A percentile compares a stretch with the other conserved stretches of the same genome.
phyloP scores from a whole-genome alignment of 2,888 invertebrate genomes.

The Bugulina stolonifera region DNA sequence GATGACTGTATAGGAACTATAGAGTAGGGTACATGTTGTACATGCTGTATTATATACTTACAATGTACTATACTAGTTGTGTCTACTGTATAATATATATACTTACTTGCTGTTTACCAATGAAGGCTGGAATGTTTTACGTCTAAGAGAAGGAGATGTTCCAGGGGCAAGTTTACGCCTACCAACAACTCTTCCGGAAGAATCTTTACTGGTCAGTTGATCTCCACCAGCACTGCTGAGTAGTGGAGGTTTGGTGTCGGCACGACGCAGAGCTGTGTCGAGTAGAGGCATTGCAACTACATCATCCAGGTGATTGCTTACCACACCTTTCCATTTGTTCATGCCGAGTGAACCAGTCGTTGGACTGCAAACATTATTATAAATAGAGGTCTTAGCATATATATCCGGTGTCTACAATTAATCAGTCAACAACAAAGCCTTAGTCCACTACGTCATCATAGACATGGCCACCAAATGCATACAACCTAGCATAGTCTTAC shows the following conservation, averaged over 20 bases:
- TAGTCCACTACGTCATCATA: too few species aligned
- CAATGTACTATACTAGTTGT: too few species aligned
- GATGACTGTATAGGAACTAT: too few species aligned
- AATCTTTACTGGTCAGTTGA: not conserved
- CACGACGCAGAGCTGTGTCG: too few species aligned
- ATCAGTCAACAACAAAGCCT: too few species aligned
- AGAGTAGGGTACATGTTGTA: too few species aligned
- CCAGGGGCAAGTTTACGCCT: conserved; percentile 20
- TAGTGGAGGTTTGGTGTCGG: not conserved
- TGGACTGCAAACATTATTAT: conserved; percentile 1
- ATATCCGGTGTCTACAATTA: too few species aligned
- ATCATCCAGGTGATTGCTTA: conserved; percentile 4
- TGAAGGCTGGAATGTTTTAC: conserved; percentile 11
- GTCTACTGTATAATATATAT: not conserved
- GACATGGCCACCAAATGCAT: not conserved
- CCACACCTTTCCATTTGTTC: conserved; percentile 24
- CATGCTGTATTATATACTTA: too few species aligned
- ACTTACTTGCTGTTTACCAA: not conserved
- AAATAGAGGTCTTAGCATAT: too few species aligned
- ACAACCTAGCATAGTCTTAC: not conserved
- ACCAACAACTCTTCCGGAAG: not conserved
- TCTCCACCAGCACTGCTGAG: not conserved
- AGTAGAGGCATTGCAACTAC: not conserved
- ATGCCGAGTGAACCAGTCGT: not conserved
- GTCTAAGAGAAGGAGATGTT: conserved; percentile 4